Percentiles rank a stretch among this genome's conserved stretches.
Conservation (phyloP, 2,797 vertebrate genomes). For the Mastacembelus armatus region DNA sequence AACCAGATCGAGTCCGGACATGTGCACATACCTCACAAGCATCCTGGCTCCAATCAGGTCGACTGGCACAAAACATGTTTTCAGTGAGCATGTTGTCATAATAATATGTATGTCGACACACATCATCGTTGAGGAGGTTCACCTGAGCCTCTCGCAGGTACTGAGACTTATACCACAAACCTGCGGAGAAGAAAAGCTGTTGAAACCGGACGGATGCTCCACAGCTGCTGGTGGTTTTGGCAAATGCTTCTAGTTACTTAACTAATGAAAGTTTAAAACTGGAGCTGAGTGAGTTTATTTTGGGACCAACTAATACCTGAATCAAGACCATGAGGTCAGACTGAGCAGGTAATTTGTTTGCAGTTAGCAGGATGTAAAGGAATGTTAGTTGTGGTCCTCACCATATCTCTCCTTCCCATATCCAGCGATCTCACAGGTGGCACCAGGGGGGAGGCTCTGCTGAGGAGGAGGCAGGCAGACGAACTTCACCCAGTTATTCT, state of each 20-base stretch:
- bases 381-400: no score
- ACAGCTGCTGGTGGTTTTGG: no score
- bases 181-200: constrained; percentile 26
- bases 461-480: constrained; percentile 86
- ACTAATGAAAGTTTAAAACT: no score
- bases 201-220: not conserved
- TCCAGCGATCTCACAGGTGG: constrained; percentile 88
- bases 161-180: constrained; percentile 83
- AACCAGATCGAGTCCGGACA: not conserved
- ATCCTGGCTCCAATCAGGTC: constrained; percentile 86
- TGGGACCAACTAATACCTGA: no score
- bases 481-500: constrained; percentile 82
- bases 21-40: constrained; percentile 86
- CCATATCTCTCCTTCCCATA: constrained; percentile 87
- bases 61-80: constrained; percentile 93
- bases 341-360: no score
- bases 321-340: no score
- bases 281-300: no score
- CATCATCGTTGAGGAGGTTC: constrained; percentile 79
- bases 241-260: no score
- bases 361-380: no score
- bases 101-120: constrained; percentile 84
- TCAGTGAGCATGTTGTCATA: constrained; percentile 82
- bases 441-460: constrained; percentile 60
- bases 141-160: constrained; percentile 86